Percentiles rank a stretch among this genome's conserved stretches.
Conservation (phyloP, 2,113 vertebrate genomes). For the Lamprotornis superbus region DNA sequence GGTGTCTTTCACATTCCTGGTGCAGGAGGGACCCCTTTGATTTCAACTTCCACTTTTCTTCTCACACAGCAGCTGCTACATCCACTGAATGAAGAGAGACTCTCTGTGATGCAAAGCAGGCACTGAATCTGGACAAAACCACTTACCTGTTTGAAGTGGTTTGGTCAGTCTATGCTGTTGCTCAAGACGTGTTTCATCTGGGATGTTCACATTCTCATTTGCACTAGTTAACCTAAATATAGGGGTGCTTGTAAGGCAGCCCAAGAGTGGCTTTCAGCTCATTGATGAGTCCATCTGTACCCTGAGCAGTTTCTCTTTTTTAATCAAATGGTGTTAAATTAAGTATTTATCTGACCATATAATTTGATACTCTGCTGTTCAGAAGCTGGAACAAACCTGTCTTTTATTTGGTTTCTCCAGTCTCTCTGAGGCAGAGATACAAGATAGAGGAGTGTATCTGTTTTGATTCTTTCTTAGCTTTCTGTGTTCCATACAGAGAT, state of each 20-base stretch:
- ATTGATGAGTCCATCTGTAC: background rate
- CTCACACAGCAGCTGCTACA: background rate
- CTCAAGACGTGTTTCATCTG: background rate
- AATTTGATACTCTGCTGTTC: background rate
- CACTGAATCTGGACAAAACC: background rate
- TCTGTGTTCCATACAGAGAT: background rate
- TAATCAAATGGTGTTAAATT: background rate
- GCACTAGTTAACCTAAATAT: background rate
- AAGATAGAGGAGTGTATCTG: background rate
- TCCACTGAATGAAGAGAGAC: background rate
- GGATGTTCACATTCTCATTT: background rate
- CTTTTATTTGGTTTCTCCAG: background rate
- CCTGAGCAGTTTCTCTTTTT: background rate
- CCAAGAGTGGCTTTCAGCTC: background rate
- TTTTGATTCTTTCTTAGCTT: background rate
- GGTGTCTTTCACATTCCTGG: background rate
- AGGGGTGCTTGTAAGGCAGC: background rate
- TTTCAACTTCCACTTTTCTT: background rate
- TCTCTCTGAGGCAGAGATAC: background rate
- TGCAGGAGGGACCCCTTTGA: background rate
- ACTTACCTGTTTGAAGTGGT: background rate
- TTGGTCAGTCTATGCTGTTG: background rate
- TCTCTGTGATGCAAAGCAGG: background rate
- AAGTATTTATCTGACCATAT: background rate
- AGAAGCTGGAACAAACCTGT: background rate